These are phyloP conservation scores for Cyphomyrus discorhynchus DNA, from an alignment of 2,113 vertebrate genomes.

Conservation along the genomic window DNA sequence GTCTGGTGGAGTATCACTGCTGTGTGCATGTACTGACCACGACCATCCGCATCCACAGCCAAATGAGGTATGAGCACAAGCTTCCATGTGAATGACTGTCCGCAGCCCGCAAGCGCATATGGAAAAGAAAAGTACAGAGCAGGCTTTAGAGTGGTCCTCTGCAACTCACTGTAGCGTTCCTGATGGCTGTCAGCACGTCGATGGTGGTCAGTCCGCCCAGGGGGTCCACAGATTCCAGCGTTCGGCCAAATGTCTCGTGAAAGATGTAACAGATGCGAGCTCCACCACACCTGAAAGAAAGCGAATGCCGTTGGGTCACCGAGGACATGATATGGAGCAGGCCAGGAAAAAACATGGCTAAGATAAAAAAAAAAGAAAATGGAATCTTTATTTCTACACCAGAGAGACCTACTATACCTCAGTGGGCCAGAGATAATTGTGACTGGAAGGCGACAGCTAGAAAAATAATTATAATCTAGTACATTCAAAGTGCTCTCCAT, in stretches of 20 bases:
- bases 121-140: neutral
- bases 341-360: neutral
- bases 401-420: neutral
- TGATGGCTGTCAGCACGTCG: constrained; percentile 94
- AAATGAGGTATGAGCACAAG: neutral
- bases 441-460: neutral
- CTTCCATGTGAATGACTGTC: neutral
- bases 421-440: neutral
- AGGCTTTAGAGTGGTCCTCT: neutral
- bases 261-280: constrained; percentile 98
- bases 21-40: neutral
- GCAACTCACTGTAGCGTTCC: constrained; percentile 89
- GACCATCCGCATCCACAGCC: neutral
- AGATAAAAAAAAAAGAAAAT: neutral
- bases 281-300: constrained; percentile 81
- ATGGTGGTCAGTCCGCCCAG: constrained; percentile 92
- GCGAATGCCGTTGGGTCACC: neutral
- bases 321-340: neutral
- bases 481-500: neutral
- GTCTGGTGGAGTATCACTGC: neutral
- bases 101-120: neutral
- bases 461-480: neutral
- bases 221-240: constrained; percentile 91
- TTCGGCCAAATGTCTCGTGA: constrained; percentile 95
- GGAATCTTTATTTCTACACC: neutral